Conservation (phyloP, 2,888 invertebrate species). For the Horisme vitalbata region DNA sequence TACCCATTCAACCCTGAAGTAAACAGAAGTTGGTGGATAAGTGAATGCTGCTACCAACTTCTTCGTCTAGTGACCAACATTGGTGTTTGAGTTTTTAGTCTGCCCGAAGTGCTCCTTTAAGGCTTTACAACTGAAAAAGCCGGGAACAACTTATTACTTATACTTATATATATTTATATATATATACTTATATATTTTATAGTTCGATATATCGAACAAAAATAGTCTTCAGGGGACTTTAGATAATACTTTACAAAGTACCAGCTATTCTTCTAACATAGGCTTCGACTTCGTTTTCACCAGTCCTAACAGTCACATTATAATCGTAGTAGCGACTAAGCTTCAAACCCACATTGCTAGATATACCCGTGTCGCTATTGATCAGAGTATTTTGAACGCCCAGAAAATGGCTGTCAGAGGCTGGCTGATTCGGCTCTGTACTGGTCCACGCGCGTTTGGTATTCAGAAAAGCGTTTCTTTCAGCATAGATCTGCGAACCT, state of each 20-base stretch:
- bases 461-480: constrained; percentile 15
- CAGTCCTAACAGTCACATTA: constrained; percentile 1
- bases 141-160: too few species aligned
- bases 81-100: too few species aligned
- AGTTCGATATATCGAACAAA: too few species aligned
- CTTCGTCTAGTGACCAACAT: too few species aligned
- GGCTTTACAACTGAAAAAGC: too few species aligned
- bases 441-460: constrained; percentile 12
- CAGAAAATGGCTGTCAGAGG: background rate
- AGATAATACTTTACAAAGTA: constrained; percentile 5
- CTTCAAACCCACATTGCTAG: background rate
- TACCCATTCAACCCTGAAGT: too few species aligned
- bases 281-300: background rate
- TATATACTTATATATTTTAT: too few species aligned
- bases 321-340: constrained; percentile 14
- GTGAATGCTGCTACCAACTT: too few species aligned
- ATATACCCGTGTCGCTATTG: constrained; percentile 12
- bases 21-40: too few species aligned
- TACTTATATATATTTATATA: too few species aligned
- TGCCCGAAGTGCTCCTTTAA: too few species aligned
- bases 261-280: constrained; percentile 13
- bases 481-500: constrained; percentile 10
- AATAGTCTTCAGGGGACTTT: too few species aligned
- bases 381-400: constrained; percentile 6
- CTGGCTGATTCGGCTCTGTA: constrained; percentile 2